Conservation (phyloP, 2,888 invertebrate species). For the Amorpha juglandis region DNA sequence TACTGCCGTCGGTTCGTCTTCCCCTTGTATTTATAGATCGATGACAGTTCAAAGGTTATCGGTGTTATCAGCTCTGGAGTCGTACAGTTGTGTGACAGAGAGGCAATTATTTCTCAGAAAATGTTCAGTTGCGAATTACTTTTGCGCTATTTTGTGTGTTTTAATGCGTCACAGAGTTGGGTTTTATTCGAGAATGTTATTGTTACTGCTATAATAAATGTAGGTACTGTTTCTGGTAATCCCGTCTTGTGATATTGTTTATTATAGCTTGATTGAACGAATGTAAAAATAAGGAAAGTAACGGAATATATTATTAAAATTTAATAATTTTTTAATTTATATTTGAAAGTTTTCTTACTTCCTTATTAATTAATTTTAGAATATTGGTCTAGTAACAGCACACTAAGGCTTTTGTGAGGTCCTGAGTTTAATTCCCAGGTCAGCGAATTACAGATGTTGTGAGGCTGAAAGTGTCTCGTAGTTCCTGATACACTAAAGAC, state of each 20-base stretch:
- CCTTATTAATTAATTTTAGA: too few species aligned
- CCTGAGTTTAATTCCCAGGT: too few species aligned
- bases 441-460: too few species aligned
- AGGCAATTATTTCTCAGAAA: constrained; percentile 37
- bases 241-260: neutral
- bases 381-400: too few species aligned
- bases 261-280: neutral
- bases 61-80: constrained; percentile 55
- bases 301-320: too few species aligned
- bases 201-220: neutral
- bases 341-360: too few species aligned
- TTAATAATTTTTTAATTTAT: too few species aligned
- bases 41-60: constrained; percentile 60
- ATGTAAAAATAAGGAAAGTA: too few species aligned
- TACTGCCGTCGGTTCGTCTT: constrained; percentile 36
- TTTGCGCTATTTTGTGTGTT: constrained; percentile 6
- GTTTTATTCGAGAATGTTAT: neutral
- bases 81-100: constrained; percentile 25
- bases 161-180: neutral
- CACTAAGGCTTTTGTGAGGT: too few species aligned
- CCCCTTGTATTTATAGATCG: constrained; percentile 47
- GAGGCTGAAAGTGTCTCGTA: too few species aligned
- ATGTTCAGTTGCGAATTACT: constrained; percentile 3
- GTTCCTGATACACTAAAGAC: too few species aligned
- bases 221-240: neutral